Evolutionary conservation across 2,113 vertebrate genomes (phyloP), one percentile per base, ranked within the genome.

Genomic region (Struthidea cinerea): DNA sequence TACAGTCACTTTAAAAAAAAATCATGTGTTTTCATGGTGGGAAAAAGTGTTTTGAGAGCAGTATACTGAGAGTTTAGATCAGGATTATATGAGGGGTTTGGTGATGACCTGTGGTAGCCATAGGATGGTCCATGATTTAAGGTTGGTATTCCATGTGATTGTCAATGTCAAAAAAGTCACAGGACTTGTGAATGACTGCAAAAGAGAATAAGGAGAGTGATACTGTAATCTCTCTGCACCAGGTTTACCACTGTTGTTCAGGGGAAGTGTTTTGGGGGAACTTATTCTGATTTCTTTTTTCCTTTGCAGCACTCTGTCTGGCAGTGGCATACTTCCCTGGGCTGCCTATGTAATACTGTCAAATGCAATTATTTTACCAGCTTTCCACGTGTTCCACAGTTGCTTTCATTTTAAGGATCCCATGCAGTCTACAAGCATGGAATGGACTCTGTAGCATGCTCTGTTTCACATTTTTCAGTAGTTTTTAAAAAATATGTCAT

Each of bases 221-320:
- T 87, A 44, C 86, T 91, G 81, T 70, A 91, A 94, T 71, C 42
- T 70, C 87, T 96, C 93, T 87, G 89, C 81, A 91, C 92, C 70
- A 94, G 26, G 6, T 67, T 92, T 87, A 17, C 19, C 20, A 37
- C 30, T 86, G 39, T 37, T 68, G 13, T 61, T 89, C 61, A 82
- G 35, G 60, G 17, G 14, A 93, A 23, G 10, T 44, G 28, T 68
- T 96, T 84, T 74, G 14, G 46, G 53, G 42, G 84, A 86, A 13
- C 7, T 55, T 86, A 9, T 35, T 78, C 19, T 68, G 42, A 33
- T 27, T 57, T 75, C n/a, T 57, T 11, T 64, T 67, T 76, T 75
- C 24, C 22, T 86, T 60, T 59, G 30, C 17, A 89, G 33, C 28
- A 35, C 33, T 82, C 35, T 71, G 30, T 82, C 30, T 79, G 33